These are phyloP conservation scores for Morone saxatilis DNA, from an alignment of 2,113 vertebrate genomes.

Conservation along the genomic window DNA sequence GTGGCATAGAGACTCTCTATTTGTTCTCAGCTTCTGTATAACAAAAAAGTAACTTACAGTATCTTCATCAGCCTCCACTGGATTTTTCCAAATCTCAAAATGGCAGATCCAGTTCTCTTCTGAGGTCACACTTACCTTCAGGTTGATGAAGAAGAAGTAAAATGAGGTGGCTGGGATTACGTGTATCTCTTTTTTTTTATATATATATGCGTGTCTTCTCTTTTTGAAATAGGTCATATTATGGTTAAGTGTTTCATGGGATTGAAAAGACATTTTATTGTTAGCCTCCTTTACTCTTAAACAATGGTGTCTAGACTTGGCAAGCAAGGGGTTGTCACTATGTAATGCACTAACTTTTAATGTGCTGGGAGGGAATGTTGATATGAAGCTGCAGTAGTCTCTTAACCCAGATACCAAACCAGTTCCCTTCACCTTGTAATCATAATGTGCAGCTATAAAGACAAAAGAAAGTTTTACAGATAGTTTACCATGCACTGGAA, in stretches of 20 bases:
- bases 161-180: slow-evolving; percentile 13
- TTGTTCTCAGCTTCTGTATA: slow-evolving; percentile 9
- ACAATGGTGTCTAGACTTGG: slow-evolving; percentile 31
- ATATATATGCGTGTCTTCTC: not conserved
- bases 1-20: not conserved
- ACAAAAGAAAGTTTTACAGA: slow-evolving; percentile 19
- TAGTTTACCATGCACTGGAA: slow-evolving; percentile 33
- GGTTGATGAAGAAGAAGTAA: slow-evolving; percentile 26
- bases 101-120: slow-evolving; percentile 9
- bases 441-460: slow-evolving; percentile 10
- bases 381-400: slow-evolving; percentile 20
- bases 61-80: slow-evolving; percentile 45
- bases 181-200: not conserved
- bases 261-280: slow-evolving; percentile 18
- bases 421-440: slow-evolving; percentile 32
- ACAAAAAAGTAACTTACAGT: slow-evolving; percentile 46
- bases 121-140: slow-evolving; percentile 70
- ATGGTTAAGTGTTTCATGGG: not conserved
- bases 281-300: slow-evolving; percentile 22
- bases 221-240: slow-evolving; percentile 8
- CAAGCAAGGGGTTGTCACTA: slow-evolving; percentile 2
- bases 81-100: slow-evolving; percentile 33
- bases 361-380: slow-evolving; percentile 38
- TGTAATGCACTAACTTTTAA: slow-evolving; percentile 39
- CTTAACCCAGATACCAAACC: slow-evolving; percentile 38